These are phyloP conservation scores for Trichonephila clavipes DNA, from an alignment of 1,140 invertebrate genomes.

Conservation along the genomic window DNA sequence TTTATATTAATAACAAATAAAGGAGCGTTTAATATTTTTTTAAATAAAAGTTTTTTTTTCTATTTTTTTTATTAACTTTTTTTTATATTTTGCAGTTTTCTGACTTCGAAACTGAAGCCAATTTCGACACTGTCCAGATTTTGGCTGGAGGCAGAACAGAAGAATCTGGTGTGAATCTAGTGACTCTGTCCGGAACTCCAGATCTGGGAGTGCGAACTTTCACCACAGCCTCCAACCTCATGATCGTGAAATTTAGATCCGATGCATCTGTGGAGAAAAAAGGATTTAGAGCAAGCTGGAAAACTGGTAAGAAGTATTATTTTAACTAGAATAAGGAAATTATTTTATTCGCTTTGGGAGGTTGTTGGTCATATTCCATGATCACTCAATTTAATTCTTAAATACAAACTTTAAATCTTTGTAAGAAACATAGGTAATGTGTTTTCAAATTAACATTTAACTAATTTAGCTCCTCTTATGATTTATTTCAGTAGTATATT, in stretches of 20 bases:
- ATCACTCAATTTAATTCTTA: too few relatives aligned
- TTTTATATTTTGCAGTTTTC: conserved; percentile 87
- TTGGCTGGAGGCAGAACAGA: conserved; percentile 96
- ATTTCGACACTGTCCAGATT: conserved; percentile 97
- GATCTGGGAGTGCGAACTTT: conserved; percentile 90
- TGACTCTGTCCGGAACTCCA: conserved; percentile 90
- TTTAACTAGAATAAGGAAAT: too few relatives aligned
- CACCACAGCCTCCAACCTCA: conserved; percentile 98
- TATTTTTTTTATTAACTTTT: neutral
- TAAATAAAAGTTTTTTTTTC: too few relatives aligned
- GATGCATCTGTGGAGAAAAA: conserved; percentile 96
- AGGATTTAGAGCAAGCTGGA: conserved; percentile 87
- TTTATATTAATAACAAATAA: too few relatives aligned
- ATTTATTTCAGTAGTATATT: too few relatives aligned
- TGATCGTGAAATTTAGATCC: conserved; percentile 98
- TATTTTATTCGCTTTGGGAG: too few relatives aligned
- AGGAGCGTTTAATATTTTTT: too few relatives aligned
- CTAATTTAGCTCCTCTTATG: too few relatives aligned
- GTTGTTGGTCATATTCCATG: too few relatives aligned
- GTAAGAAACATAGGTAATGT: too few relatives aligned
- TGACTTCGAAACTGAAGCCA: conserved; percentile 98
- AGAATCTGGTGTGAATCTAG: conserved; percentile 94
- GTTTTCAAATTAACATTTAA: too few relatives aligned
- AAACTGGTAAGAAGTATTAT: conserved; percentile 81
- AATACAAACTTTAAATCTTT: too few relatives aligned